A percentile compares a stretch with the other conserved stretches of the same genome.
Conservation (phyloP, 2,797 vertebrate genomes). For the Syngnathus rostellatus region DNA sequence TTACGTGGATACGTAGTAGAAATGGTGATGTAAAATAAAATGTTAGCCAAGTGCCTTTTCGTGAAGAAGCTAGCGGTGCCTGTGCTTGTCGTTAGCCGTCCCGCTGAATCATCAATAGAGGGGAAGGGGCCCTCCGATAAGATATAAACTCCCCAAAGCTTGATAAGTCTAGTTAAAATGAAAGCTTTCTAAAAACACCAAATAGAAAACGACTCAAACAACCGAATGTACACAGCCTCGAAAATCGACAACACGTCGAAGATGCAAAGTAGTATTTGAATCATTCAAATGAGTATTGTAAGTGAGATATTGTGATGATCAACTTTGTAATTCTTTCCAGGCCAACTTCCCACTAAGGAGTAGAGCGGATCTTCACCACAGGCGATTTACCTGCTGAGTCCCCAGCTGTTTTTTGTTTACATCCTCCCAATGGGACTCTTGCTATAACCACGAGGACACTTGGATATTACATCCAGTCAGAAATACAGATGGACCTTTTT, state of each 20-base stretch:
- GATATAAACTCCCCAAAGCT: background rate
- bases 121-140: constrained; percentile 27
- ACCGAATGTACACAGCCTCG: background rate
- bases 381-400: constrained; percentile 36
- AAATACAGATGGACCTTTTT: constrained; percentile 15
- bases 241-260: background rate
- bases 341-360: constrained; percentile 14
- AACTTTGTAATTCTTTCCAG: constrained; percentile 30
- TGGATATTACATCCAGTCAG: constrained; percentile 11
- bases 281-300: background rate
- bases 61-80: constrained; percentile 4
- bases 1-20: background rate
- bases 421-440: constrained; percentile 22
- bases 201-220: background rate
- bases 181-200: background rate
- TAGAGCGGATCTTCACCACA: constrained; percentile 16
- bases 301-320: background rate
- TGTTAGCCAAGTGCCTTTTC: background rate
- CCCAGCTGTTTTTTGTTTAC: constrained; percentile 41
- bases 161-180: background rate
- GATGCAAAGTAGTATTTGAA: background rate
- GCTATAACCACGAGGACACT: constrained; percentile 28
- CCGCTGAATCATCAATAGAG: constrained; percentile 28
- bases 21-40: background rate
- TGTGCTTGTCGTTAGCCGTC: constrained; percentile 26